Base-by-base conservation (phyloP, 1,140 invertebrate species). In the Drosophila persimilis region DNA sequence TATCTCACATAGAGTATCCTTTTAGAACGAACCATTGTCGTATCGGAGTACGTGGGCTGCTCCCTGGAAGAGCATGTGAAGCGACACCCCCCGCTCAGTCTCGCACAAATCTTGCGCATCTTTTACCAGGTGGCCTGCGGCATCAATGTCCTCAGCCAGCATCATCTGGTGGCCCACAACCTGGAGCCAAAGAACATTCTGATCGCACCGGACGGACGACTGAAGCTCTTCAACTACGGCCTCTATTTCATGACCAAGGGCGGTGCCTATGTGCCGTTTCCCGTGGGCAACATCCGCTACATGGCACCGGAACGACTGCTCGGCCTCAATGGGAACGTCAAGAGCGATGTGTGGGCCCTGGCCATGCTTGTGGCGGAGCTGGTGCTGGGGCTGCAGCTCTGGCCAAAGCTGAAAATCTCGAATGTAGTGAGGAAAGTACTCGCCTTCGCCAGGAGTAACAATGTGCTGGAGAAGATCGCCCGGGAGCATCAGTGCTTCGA, bases 141-240 rank as follows among this genome's bases (percentile, higher is more conserved):
- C 5, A 92, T 99, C 29, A 91, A 92, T 29, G 95, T 95, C 84
- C 92, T 99, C 11, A 95, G 98, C 89, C 84, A 93, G 17, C 92
- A 95, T 60, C 94, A 94, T 53, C 93, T 99, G 48, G 95, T 95
- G 8, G 96, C 97, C 89, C 94, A 96, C 73, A 96, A 96, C 92
- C 92, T 99, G 20, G 95, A 94, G 69, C 94, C 95, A 58, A 95
- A 97, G 67, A 98, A 97, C 92, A 96, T 99, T 76, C 92, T 98
- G 8, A 90, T 98, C 13, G 95, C 96, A 90, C 92, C 92, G 24
- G 92, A 92, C 43, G 92, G 94, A 77, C 94, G 94, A 39, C 93
- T 97, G 0, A 97, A 98, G 90, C 88, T 99, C 29, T 97, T 97
- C 77, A 98, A 98, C 92, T 99, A 97, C 93, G 98, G 98, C 8